Percentiles rank a stretch among this genome's conserved stretches.
Evolutionary conservation across 37 sponge, comb jelly and placozoan species (phyloP).

Genomic region (Sycon ciliatum): DNA sequence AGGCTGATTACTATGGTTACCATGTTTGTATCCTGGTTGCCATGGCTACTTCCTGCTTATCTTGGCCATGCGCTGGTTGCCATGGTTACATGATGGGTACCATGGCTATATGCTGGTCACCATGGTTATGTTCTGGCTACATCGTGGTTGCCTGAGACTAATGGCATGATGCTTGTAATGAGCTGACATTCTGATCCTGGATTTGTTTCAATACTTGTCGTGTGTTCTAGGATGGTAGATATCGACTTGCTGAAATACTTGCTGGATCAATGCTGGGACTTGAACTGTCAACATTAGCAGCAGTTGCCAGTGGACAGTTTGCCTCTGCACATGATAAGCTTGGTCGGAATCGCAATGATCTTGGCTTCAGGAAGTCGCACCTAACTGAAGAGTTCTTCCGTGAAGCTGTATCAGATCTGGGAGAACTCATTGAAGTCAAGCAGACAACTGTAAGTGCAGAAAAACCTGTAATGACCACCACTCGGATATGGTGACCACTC

Average conservation of each 20-base stretch:
- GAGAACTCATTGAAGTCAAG: slow-evolving; percentile 41
- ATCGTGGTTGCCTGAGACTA: too few species aligned
- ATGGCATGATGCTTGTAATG: too few species aligned
- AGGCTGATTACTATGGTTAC: too few species aligned
- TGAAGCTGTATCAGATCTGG: slow-evolving; percentile 60
- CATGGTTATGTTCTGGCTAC: too few species aligned
- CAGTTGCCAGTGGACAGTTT: slow-evolving; percentile 66
- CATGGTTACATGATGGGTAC: too few species aligned
- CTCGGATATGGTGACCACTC: too few species aligned
- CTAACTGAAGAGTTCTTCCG: slow-evolving; percentile 38
- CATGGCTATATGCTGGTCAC: too few species aligned
- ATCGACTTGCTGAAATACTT: slow-evolving; percentile 56
- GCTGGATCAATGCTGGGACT: slow-evolving; percentile 53
- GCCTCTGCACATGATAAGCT: slow-evolving; percentile 61
- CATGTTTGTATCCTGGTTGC: too few species aligned
- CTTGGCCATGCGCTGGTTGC: too few species aligned
- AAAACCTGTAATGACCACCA: too few species aligned
- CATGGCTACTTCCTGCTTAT: too few species aligned
- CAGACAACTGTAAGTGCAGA: slow-evolving; percentile 71
- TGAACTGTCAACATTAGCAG: slow-evolving; percentile 52
- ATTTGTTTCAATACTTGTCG: background rate
- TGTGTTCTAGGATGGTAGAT: slow-evolving; percentile 27
- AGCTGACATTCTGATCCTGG: too few species aligned
- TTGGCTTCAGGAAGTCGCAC: slow-evolving; percentile 40
- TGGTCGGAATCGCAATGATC: slow-evolving; percentile 50